Percentiles rank a stretch among this genome's conserved stretches.
phyloP scores from a whole-genome alignment of 2,113 vertebrate species.

The Nipponia nippon region DNA sequence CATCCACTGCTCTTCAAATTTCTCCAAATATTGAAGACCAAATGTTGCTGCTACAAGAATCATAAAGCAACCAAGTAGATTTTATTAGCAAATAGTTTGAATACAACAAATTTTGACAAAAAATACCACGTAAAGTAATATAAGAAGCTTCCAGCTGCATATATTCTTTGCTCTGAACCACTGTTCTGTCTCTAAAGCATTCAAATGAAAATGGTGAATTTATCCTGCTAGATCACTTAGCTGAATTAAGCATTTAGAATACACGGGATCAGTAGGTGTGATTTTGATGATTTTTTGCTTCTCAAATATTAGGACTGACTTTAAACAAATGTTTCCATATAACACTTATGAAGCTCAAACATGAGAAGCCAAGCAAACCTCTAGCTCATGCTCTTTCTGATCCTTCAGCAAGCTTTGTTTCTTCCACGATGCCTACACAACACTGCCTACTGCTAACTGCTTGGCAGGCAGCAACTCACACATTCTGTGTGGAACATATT shows the following conservation, averaged over 20 bases:
- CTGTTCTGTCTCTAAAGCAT: neutral
- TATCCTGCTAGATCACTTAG: neutral
- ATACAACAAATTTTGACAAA: neutral
- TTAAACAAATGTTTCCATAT: neutral
- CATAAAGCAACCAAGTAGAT: neutral
- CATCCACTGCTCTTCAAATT: neutral
- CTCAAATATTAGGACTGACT: neutral
- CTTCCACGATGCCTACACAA: neutral
- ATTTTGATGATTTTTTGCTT: neutral
- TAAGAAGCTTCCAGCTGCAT: neutral
- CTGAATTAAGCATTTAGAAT: neutral
- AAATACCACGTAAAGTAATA: neutral
- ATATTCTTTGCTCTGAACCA: neutral
- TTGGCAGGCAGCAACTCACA: slow-evolving; percentile 50
- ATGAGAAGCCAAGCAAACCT: neutral
- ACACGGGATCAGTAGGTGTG: neutral
- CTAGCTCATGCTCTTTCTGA: neutral
- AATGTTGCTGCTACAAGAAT: neutral
- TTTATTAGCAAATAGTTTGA: neutral
- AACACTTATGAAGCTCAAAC: neutral
- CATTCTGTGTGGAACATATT: slow-evolving; percentile 50
- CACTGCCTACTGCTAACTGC: slow-evolving; percentile 28
- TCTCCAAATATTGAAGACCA: neutral
- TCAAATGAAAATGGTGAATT: neutral
- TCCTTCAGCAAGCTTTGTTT: neutral